Percentiles rank a stretch among this genome's conserved stretches.
Conservation (phyloP, 2,888 invertebrate species). For the Drosophila buzzatii region DNA sequence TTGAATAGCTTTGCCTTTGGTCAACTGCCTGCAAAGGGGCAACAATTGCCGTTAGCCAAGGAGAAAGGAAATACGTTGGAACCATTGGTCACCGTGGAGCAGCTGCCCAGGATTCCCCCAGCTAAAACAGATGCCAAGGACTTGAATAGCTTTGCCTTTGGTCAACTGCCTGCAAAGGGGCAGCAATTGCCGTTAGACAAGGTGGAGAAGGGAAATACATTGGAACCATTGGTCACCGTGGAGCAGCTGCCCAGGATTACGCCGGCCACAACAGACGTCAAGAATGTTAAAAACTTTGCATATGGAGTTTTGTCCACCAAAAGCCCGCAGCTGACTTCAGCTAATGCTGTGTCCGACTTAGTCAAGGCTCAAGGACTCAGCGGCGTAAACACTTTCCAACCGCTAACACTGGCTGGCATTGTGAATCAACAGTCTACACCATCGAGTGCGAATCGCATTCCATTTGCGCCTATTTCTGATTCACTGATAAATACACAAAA, state of each 20-base stretch:
- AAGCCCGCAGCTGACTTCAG: neutral
- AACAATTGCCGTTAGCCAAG: neutral
- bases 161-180: neutral
- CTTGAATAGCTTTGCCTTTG: neutral
- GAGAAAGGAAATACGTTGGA: neutral
- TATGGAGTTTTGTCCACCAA: neutral
- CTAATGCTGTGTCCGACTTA: neutral
- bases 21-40: neutral
- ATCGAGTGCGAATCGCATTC: slow-evolving; percentile 1
- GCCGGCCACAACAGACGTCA: neutral
- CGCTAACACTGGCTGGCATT: neutral
- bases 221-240: neutral
- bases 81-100: neutral
- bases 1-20: neutral
- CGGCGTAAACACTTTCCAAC: neutral
- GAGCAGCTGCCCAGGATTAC: slow-evolving; percentile 1
- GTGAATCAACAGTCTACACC: neutral
- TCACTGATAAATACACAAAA: slow-evolving; percentile 10
- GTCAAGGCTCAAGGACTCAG: neutral
- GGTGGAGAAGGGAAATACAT: neutral
- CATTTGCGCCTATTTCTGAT: neutral
- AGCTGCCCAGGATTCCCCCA: neutral
- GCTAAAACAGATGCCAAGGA: neutral
- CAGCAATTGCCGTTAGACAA: neutral
- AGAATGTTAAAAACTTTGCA: neutral